These are phyloP conservation scores for Callipepla squamata DNA, from an alignment of 2,113 vertebrate genomes.

Conservation along the genomic window DNA sequence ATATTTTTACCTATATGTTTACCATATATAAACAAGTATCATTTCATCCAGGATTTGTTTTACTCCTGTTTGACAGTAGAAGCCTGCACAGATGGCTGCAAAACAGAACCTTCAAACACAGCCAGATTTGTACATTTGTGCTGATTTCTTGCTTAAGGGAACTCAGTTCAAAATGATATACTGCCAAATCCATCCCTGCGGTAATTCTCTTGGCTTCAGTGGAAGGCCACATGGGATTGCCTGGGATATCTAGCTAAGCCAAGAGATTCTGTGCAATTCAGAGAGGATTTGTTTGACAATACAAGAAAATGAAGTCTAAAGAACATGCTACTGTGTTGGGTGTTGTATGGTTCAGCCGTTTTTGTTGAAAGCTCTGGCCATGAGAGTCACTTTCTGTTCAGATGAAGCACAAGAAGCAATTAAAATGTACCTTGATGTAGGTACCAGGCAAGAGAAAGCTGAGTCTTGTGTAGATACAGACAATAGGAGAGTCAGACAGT, in stretches of 20 bases:
- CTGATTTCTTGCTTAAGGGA: conserved; percentile 60
- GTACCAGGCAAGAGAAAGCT: neutral
- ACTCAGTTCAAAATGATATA: conserved; percentile 23
- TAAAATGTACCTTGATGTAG: neutral
- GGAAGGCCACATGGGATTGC: conserved; percentile 47
- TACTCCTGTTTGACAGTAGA: conserved; percentile 41
- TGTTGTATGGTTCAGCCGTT: neutral
- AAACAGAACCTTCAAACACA: conserved; percentile 41
- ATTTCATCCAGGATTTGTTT: conserved; percentile 33
- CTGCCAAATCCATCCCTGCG: conserved; percentile 50
- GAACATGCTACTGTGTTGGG: neutral
- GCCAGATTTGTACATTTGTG: conserved; percentile 57
- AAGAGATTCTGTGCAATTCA: neutral
- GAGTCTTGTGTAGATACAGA: neutral
- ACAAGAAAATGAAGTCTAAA: conserved; percentile 6
- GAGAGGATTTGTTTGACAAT: conserved; percentile 32
- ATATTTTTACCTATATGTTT: neutral
- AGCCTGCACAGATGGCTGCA: conserved; percentile 59
- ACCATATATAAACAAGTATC: neutral
- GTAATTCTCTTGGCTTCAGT: conserved; percentile 56
- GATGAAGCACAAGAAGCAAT: neutral
- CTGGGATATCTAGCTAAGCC: conserved; percentile 13
- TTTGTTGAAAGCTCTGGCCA: neutral
- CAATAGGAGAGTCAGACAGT: neutral
- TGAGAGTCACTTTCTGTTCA: neutral